Conservation (phyloP, 2,888 invertebrate species). For the Troides oblongomaculatus region DNA sequence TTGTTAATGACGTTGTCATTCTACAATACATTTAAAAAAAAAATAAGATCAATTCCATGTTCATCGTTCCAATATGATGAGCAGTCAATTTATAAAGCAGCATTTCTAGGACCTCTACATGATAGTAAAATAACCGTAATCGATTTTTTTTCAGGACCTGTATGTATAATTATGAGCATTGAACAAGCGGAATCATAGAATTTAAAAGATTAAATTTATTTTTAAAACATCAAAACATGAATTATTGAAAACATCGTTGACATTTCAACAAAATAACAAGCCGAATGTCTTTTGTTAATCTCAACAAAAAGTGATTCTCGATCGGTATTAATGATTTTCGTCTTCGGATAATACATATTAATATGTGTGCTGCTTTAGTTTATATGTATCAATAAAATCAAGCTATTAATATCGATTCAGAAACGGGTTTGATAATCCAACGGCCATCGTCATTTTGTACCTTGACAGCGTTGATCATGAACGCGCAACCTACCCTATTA, state of each 20-base stretch:
- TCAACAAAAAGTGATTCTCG: conserved; percentile 13
- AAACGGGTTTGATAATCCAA: conserved; percentile 40
- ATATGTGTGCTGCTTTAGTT: conserved; percentile 12
- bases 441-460: conserved; percentile 35
- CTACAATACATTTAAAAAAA: too few relatives aligned
- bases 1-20: too few relatives aligned
- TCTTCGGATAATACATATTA: conserved; percentile 16
- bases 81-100: too few relatives aligned
- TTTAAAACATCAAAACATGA: not conserved
- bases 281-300: conserved; percentile 2
- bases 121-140: too few relatives aligned
- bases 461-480: conserved; percentile 42
- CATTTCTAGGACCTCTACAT: too few relatives aligned
- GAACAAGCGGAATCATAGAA: too few relatives aligned
- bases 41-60: too few relatives aligned
- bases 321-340: conserved; percentile 19
- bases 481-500: conserved; percentile 46
- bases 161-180: too few relatives aligned
- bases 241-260: not conserved
- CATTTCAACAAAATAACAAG: conserved; percentile 3
- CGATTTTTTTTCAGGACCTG: too few relatives aligned
- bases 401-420: conserved; percentile 17
- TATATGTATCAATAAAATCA: conserved; percentile 22
- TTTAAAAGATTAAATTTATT: too few relatives aligned
- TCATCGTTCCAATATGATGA: too few relatives aligned